Percentiles rank a stretch among this genome's conserved stretches.
Evolutionary conservation across 2,888 invertebrate genomes (phyloP).

Genomic region (Erannis defoliaria): DNA sequence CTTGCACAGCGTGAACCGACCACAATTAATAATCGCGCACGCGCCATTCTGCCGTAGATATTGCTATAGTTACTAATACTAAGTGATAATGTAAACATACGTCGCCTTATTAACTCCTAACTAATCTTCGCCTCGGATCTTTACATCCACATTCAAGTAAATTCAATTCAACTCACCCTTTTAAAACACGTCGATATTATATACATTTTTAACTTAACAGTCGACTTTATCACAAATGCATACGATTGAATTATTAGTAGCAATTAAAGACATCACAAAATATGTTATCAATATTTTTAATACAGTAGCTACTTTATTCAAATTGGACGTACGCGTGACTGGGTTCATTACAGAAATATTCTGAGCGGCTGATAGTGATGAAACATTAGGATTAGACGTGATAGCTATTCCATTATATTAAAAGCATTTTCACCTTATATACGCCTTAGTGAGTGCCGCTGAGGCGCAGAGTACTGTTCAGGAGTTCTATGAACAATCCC

Average conservation of each 20-base stretch:
- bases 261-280: conserved; percentile 79
- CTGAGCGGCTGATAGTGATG: conserved; percentile 66
- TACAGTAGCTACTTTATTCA: conserved; percentile 83
- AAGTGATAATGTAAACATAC: conserved; percentile 8
- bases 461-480: too few species aligned
- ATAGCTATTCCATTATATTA: conserved; percentile 44
- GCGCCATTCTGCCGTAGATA: conserved; percentile 52
- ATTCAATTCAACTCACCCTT: conserved; percentile 75
- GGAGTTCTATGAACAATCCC: too few species aligned
- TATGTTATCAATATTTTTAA: conserved; percentile 84
- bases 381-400: conserved; percentile 46
- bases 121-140: conserved; percentile 58
- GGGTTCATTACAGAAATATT: conserved; percentile 76
- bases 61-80: conserved; percentile 6
- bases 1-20: conserved; percentile 40
- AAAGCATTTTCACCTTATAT: conserved; percentile 40
- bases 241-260: conserved; percentile 81
- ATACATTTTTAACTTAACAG: conserved; percentile 18
- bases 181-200: conserved; percentile 59
- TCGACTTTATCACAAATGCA: conserved; percentile 73
- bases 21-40: conserved; percentile 66
- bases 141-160: conserved; percentile 57
- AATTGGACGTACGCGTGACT: conserved; percentile 83
- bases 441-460: conserved; percentile 12
- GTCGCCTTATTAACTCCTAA: conserved; percentile 50